phyloP scores from a whole-genome alignment of 2,113 vertebrate genomes.

The Phycodurus eques region DNA sequence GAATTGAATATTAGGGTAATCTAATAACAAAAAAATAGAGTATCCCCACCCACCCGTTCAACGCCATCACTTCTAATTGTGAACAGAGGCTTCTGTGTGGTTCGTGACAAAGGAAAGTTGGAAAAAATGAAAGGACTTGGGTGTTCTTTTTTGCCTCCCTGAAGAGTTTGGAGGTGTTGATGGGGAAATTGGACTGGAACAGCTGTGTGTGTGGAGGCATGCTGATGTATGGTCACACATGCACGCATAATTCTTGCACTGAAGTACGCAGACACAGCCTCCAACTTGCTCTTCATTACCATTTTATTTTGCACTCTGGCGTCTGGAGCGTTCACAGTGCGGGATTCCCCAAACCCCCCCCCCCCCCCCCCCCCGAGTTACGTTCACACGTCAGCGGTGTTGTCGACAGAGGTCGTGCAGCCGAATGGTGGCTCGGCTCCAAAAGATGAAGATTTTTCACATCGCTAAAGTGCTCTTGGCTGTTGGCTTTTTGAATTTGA shows the following conservation, averaged over 20 bases:
- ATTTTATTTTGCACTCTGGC: constrained; percentile 1
- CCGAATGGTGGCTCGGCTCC: background rate
- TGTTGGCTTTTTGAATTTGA: background rate
- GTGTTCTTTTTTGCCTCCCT: constrained; percentile 2
- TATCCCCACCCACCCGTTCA: background rate
- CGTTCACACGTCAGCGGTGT: background rate
- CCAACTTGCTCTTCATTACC: constrained; percentile 12
- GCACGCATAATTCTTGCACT: constrained; percentile 3
- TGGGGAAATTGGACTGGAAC: constrained; percentile 25
- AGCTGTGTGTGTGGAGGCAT: constrained; percentile 29
- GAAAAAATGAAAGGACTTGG: background rate
- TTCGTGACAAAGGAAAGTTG: background rate
- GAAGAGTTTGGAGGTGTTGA: constrained; percentile 35
- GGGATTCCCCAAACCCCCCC: constrained; percentile 1
- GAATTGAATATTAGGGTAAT: too few species aligned
- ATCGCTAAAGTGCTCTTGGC: background rate
- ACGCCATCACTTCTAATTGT: constrained; percentile 1
- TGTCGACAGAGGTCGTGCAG: constrained; percentile 12
- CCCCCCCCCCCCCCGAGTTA: background rate
- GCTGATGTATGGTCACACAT: constrained; percentile 37
- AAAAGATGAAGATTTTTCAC: constrained; percentile 3
- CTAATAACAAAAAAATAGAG: too few species aligned
- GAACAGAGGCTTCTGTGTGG: constrained; percentile 53
- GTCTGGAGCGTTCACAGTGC: constrained; percentile 1
- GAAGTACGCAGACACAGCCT: constrained; percentile 9